These are phyloP conservation scores for Rhea americana DNA, from an alignment of 2,113 vertebrate genomes.

Conservation along the genomic window DNA sequence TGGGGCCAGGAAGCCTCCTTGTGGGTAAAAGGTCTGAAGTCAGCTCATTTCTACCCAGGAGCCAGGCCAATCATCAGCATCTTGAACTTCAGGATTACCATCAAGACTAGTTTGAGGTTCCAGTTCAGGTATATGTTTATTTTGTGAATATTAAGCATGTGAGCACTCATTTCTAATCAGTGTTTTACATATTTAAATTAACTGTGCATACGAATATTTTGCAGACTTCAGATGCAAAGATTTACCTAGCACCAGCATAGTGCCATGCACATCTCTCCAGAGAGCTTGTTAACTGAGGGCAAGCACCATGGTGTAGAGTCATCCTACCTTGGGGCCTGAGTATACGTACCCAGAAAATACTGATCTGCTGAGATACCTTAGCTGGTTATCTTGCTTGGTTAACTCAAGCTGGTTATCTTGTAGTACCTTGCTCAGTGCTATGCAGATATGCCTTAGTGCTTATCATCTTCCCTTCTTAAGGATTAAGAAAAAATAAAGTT, in stretches of 20 bases:
- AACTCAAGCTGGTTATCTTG: no score
- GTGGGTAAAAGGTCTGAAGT: accelerated
- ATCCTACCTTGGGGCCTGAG: accelerated
- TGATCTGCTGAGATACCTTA: background rate
- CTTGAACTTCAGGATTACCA: background rate
- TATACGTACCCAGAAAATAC: background rate
- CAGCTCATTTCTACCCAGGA: background rate
- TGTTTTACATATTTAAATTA: accelerated
- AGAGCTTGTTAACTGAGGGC: accelerated
- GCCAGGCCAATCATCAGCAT: background rate
- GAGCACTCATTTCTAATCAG: background rate
- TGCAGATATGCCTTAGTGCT: accelerated
- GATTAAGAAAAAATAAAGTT: no score
- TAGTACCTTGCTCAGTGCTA: background rate
- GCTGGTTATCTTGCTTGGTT: no score
- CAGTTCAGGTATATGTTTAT: accelerated
- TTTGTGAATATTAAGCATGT: background rate
- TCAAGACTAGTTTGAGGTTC: background rate
- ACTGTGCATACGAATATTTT: accelerated
- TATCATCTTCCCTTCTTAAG: background rate
- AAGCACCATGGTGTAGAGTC: accelerated
- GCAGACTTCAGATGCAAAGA: background rate
- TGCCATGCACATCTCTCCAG: accelerated
- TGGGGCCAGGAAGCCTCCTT: background rate
- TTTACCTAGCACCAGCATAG: accelerated